Evolutionary conservation across 2,888 invertebrate genomes (phyloP).

Genomic region (Brachyopa scutellaris): DNA sequence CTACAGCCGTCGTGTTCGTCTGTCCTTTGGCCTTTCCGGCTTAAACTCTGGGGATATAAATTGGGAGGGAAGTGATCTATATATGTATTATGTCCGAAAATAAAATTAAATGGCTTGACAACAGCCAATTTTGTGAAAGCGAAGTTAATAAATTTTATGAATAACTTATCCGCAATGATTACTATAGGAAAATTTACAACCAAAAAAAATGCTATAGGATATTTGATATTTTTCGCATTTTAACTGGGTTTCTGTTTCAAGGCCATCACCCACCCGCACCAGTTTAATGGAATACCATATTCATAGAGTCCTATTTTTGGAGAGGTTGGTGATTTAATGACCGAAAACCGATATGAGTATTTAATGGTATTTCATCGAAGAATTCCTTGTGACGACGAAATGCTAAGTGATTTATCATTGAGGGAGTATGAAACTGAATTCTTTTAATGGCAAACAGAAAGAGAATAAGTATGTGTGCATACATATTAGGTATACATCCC

Average conservation of each 20-base stretch:
- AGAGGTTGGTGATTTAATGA: conserved; percentile 4
- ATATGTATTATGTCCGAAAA: no score
- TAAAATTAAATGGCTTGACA: conserved; percentile 9
- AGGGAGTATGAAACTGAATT: not conserved
- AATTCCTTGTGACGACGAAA: not conserved
- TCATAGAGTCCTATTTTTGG: not conserved
- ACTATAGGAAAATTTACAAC: not conserved
- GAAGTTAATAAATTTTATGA: not conserved
- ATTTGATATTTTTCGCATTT: conserved; percentile 1
- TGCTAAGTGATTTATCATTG: not conserved
- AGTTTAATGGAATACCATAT: not conserved
- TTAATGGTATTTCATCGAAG: not conserved
- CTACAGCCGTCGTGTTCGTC: not conserved
- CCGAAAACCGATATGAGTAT: conserved; percentile 3
- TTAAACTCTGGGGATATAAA: not conserved
- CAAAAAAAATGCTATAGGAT: not conserved
- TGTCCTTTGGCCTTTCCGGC: not conserved
- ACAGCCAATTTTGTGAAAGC: not conserved
- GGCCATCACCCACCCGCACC: not conserved
- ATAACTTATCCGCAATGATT: not conserved
- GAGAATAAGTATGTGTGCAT: not conserved
- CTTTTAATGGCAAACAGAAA: not conserved
- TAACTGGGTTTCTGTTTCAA: not conserved
- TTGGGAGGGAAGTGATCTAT: not conserved
- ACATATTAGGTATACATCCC: no score